A percentile compares a stretch with the other conserved stretches of the same genome.
Conservation (phyloP, 2,797 vertebrate genomes). For the Aldrovandia affinis region DNA sequence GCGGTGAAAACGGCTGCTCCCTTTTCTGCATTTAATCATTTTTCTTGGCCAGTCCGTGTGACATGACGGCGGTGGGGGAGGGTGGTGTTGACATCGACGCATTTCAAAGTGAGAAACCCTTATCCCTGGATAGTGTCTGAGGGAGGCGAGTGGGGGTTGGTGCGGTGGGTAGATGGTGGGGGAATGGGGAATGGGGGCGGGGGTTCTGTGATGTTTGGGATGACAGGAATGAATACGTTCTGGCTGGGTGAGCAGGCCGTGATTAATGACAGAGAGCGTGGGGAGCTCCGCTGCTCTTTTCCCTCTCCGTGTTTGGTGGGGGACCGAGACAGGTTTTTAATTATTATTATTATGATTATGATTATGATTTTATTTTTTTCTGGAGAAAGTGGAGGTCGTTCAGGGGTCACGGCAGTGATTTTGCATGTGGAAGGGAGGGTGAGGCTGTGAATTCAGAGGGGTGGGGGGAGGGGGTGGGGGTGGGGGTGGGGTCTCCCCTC, state of each 20-base stretch:
- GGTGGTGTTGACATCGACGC: too few relatives aligned
- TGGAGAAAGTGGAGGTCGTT: conserved; percentile 61
- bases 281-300: conserved; percentile 79
- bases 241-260: conserved; percentile 81
- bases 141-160: too few relatives aligned
- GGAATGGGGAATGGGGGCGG: conserved; percentile 80
- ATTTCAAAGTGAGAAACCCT: too few relatives aligned
- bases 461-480: too few relatives aligned
- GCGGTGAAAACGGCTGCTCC: conserved; percentile 61
- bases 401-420: too few relatives aligned
- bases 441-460: too few relatives aligned
- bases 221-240: conserved; percentile 87
- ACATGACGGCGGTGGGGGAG: neutral
- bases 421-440: too few relatives aligned
- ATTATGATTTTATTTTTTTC: too few relatives aligned
- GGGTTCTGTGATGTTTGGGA: conserved; percentile 82
- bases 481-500: neutral
- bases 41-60: neutral
- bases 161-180: too few relatives aligned
- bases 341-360: conserved; percentile 74
- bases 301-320: conserved; percentile 78
- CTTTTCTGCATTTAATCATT: neutral
- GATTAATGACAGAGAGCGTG: conserved; percentile 82
- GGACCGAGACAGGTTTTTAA: conserved; percentile 84
- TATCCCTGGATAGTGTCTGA: too few relatives aligned